Evolutionary conservation across 2,113 vertebrate genomes (phyloP), one percentile per base, ranked within the genome.

Genomic region (Nymphicus hollandicus): DNA sequence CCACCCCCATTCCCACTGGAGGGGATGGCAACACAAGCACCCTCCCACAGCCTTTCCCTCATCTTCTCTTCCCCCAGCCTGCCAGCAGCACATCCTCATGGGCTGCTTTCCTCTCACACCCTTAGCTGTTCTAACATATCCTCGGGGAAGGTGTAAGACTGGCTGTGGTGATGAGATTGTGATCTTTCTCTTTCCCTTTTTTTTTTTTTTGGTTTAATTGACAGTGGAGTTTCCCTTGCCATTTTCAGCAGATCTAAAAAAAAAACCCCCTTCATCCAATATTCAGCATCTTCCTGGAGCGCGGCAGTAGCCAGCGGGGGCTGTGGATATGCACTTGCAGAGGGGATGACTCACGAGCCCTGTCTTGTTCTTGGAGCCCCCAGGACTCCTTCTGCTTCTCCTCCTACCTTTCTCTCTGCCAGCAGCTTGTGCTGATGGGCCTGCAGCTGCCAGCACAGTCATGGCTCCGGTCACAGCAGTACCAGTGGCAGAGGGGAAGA

Each of bases 171-270:
- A 56, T 60, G 88, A 93, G 90, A 91, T 78, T 89, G 56, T 72
- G 79, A 92, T 93, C 84, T 83, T 89, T 91, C 39, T 28, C 31
- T 72, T 91, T 61, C n/a, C 6, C 35, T 72, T 88, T 5, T 50
- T 61, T 5, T 50, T 61, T 31, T 44, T 91, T 43, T 12, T 4
- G 7, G 37, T 58, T 58, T 58, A 73, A 64, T 88, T 81, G 86
- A 46, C 78, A 73, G 88, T 86, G 91, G 90, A 93, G 88, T 95
- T 97, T 94, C 91, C 91, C 92, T 65, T 96, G 58, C 91, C 69
- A 35, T 94, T 94, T 95, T 88, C 76, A 93, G 86, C 69, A 44
- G 39, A 37, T 91, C 80, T 93, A 86, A 91, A 95, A 90, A 86
- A 76, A 31, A 47, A 1, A n/a, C n/a, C 2, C 47, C 60, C 73